Evolutionary conservation across 2,888 invertebrate species (phyloP), one percentile per base, ranked within the genome.

Genomic region (Mycalesis mineus): DNA sequence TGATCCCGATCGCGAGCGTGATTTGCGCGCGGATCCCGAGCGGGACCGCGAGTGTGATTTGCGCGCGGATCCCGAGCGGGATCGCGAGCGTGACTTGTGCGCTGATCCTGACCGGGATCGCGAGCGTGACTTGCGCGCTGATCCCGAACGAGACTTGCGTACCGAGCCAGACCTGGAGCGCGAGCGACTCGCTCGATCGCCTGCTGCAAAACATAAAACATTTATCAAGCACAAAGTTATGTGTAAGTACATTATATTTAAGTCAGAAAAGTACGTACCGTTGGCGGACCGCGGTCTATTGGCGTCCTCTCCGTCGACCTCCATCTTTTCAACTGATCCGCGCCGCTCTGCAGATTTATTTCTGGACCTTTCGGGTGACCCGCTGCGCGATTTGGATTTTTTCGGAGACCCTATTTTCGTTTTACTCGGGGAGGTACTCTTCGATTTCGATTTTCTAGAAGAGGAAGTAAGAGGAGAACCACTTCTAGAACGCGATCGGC

Each of bases 271-370:
- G 33, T 11, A 36, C 55, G 60, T 41, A 61, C 65, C 65, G 22
- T 62, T 60, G 9, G 67, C 64, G 1, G 69, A 66, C 2, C 59
- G 64, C 58, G 65, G 67, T 14, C 60, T 61, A 3, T 58, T 61
- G 7, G 41, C 49, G 1, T 54, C 65, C 22, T 65, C 68, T 17
- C 54, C 69, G 9, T 74, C 77, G 2, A 72, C 68, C 0, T 73
- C 73, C 76, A 78, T 75, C 54, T 65, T 70, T 37, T 70, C 71
- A 0, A 79, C 71, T 7, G 69, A 68, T 22, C 59, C 58, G 57
- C 65, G 44, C 58, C 60, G 47, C 62, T 60, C 36, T 0, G 65
- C 68, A 0, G 71, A 70, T 48, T 69, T 59, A 48, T 70, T 70
- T 41, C 65, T 63, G 1, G 70, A 68, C 42, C 68, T 61, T 8